These are phyloP conservation scores for Thalassoma bifasciatum DNA, from an alignment of 2,113 vertebrate genomes.

Conservation along the genomic window DNA sequence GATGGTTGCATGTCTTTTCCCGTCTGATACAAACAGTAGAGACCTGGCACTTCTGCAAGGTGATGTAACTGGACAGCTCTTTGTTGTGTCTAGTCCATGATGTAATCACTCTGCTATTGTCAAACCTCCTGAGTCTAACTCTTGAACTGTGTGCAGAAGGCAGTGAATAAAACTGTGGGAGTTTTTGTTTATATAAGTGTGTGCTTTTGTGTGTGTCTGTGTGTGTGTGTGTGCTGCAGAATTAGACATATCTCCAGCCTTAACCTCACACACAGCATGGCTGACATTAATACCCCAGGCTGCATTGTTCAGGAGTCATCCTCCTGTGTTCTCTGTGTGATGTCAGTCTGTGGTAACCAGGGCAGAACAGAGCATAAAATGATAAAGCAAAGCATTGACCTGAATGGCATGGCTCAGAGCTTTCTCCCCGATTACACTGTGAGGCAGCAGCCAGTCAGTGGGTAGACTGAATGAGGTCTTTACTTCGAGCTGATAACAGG, in stretches of 20 bases:
- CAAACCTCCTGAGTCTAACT: conserved; percentile 25
- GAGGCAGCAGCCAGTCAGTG: conserved; percentile 55
- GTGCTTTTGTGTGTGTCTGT: background rate
- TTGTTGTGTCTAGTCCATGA: conserved; percentile 38
- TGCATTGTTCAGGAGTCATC: conserved; percentile 47
- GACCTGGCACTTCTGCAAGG: conserved; percentile 2
- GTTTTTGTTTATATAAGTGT: conserved; percentile 14
- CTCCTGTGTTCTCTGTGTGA: conserved; percentile 47
- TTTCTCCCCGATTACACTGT: conserved; percentile 51
- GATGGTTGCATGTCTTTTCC: background rate
- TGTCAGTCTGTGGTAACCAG: conserved; percentile 57
- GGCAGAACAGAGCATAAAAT: conserved; percentile 53
- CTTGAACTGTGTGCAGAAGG: background rate
- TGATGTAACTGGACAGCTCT: conserved; percentile 51
- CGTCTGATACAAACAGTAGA: conserved; percentile 6
- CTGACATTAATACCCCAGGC: conserved; percentile 55
- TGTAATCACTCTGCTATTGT: conserved; percentile 42
- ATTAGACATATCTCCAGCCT: conserved; percentile 37
- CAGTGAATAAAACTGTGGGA: conserved; percentile 15
- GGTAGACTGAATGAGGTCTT: conserved; percentile 63
- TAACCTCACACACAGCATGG: conserved; percentile 18
- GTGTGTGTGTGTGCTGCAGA: conserved; percentile 15
- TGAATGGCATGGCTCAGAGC: conserved; percentile 57
- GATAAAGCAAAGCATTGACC: conserved; percentile 63
- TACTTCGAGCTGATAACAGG: conserved; percentile 65